phyloP scores from a whole-genome alignment of 2,113 vertebrate genomes.

The Dasyurus viverrinus region DNA sequence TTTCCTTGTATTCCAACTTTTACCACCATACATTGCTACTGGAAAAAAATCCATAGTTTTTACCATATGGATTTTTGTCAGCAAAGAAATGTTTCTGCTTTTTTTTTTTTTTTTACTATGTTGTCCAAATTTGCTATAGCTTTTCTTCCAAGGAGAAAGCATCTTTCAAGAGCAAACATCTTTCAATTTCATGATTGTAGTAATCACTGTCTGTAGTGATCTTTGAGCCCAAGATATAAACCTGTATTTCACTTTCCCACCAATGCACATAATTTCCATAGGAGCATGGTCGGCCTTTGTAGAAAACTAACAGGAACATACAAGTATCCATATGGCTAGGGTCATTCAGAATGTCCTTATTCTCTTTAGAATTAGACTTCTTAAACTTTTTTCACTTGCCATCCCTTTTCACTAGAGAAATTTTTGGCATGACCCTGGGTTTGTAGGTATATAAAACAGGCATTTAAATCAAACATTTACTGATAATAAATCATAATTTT shows the following conservation, averaged over 20 bases:
- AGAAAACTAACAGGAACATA: not conserved
- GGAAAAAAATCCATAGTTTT: not conserved
- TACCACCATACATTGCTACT: not conserved
- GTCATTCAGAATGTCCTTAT: not conserved
- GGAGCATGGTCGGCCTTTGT: not conserved
- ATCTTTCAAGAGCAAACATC: not conserved
- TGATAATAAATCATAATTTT: too few relatives aligned
- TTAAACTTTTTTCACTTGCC: too few relatives aligned
- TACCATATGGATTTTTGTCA: not conserved
- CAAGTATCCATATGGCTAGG: not conserved
- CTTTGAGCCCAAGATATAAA: not conserved
- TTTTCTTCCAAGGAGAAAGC: not conserved
- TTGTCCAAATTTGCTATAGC: not conserved
- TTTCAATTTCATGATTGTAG: not conserved
- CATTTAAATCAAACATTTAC: too few relatives aligned
- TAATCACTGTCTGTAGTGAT: not conserved
- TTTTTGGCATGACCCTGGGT: too few relatives aligned
- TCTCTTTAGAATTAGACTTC: not conserved
- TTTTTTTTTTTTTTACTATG: not conserved
- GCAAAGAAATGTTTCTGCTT: not conserved
- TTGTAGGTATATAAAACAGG: too few relatives aligned
- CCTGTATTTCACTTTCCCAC: not conserved
- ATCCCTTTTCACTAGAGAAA: too few relatives aligned
- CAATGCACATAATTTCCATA: not conserved
- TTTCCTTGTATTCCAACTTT: not conserved